Conservation (phyloP, 2,113 vertebrate species). For the Cyanistes caeruleus region DNA sequence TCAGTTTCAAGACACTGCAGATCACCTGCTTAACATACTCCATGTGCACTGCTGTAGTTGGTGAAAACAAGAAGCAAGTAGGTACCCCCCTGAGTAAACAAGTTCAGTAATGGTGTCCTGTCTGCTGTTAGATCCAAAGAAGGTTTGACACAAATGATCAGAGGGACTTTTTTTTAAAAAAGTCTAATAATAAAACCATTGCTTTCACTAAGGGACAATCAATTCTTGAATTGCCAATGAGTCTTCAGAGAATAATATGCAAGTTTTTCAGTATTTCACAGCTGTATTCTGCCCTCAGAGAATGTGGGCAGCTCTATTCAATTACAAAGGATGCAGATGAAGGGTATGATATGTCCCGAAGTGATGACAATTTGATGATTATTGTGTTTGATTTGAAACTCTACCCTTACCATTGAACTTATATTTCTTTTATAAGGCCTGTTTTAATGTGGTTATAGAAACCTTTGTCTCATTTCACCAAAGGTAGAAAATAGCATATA, state of each 20-base stretch:
- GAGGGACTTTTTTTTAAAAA: neutral
- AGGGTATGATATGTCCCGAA: conserved; percentile 15
- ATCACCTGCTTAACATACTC: neutral
- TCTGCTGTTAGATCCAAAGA: neutral
- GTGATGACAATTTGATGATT: conserved; percentile 49
- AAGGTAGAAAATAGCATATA: neutral
- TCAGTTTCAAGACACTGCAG: neutral
- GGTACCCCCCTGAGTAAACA: neutral
- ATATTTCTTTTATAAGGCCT: neutral
- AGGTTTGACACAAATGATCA: neutral
- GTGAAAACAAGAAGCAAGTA: neutral
- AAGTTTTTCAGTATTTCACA: conserved; percentile 2
- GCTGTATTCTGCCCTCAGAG: conserved; percentile 1
- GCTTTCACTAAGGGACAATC: neutral
- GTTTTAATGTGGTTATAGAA: neutral
- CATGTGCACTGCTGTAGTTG: neutral
- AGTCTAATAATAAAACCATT: neutral
- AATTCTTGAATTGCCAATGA: neutral
- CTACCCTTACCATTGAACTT: neutral
- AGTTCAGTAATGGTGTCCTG: neutral
- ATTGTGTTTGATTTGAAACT: conserved; percentile 50
- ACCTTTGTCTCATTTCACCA: neutral
- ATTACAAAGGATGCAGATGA: conserved; percentile 27
- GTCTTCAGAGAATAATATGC: neutral
- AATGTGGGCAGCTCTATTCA: neutral